These are phyloP conservation scores for Empis stercorea DNA, from an alignment of 2,888 invertebrate species.

Conservation along the genomic window DNA sequence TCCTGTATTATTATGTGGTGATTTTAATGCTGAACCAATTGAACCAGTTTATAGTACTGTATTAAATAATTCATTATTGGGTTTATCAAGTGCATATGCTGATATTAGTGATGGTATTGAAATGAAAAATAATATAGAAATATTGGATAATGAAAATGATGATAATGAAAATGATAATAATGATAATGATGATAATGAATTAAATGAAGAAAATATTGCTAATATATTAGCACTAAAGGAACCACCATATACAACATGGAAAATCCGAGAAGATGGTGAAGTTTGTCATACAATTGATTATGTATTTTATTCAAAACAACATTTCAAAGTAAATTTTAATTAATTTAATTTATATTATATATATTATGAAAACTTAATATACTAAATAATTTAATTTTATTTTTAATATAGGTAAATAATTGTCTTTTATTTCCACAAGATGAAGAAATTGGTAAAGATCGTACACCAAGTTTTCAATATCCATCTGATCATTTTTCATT, in stretches of 20 bases:
- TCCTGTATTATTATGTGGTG: conserved; percentile 56
- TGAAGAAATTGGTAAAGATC: conserved; percentile 50
- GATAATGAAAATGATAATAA: conserved; percentile 5
- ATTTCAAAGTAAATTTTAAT: conserved; percentile 39
- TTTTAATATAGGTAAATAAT: conserved; percentile 29
- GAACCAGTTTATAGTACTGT: conserved; percentile 57
- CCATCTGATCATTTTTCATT: conserved; percentile 69
- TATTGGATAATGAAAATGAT: too few species aligned
- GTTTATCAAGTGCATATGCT: conserved; percentile 42
- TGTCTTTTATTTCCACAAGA: conserved; percentile 44
- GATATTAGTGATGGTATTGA: conserved; percentile 27
- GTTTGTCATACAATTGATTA: conserved; percentile 64
- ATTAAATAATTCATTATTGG: conserved; percentile 34
- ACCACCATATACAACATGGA: conserved; percentile 65
- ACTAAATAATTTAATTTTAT: background rate
- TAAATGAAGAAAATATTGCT: conserved; percentile 12
- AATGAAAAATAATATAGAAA: conserved; percentile 11
- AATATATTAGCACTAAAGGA: conserved; percentile 39
- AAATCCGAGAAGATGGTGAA: conserved; percentile 56
- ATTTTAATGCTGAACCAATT: conserved; percentile 62
- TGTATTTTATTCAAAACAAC: conserved; percentile 48
- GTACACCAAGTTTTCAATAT: conserved; percentile 54
- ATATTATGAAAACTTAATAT: background rate
- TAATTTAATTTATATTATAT: background rate
- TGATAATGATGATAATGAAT: background rate